Evolutionary conservation across 2,888 invertebrate genomes (phyloP).

Genomic region (Diplazon laetatorius): DNA sequence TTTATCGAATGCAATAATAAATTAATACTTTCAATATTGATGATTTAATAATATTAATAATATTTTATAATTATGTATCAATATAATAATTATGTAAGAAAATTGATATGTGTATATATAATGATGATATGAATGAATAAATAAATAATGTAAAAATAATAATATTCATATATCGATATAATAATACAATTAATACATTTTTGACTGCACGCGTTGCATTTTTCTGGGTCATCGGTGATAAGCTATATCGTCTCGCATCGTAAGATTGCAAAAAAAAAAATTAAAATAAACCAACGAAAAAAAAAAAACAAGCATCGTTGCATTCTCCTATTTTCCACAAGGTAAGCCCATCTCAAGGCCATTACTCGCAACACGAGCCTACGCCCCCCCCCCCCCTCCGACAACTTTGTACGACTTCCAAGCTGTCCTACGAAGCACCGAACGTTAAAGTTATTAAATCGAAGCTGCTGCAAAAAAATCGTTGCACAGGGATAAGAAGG

Average conservation of each 20-base stretch:
- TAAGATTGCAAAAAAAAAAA: neutral
- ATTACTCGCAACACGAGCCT: conserved; percentile 66
- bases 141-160: too few species aligned
- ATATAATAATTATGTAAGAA: too few species aligned
- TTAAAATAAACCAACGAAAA: too few species aligned
- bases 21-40: too few species aligned
- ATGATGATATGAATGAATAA: too few species aligned
- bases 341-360: conserved; percentile 73
- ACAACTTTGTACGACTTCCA: conserved; percentile 76
- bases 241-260: conserved; percentile 1
- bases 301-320: conserved; percentile 42
- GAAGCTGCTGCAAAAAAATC: conserved; percentile 12
- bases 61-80: too few species aligned
- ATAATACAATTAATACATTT: too few species aligned
- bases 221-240: conserved; percentile 42
- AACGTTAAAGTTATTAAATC: conserved; percentile 63
- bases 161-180: too few species aligned
- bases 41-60: too few species aligned
- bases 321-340: conserved; percentile 40
- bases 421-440: conserved; percentile 63
- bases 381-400: too few species aligned
- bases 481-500: conserved; percentile 4
- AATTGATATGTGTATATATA: too few species aligned
- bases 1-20: too few species aligned
- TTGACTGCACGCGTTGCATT: neutral